Evolutionary conservation across 2,113 vertebrate species (phyloP).

Genomic region (Cyprinodon variegatus): DNA sequence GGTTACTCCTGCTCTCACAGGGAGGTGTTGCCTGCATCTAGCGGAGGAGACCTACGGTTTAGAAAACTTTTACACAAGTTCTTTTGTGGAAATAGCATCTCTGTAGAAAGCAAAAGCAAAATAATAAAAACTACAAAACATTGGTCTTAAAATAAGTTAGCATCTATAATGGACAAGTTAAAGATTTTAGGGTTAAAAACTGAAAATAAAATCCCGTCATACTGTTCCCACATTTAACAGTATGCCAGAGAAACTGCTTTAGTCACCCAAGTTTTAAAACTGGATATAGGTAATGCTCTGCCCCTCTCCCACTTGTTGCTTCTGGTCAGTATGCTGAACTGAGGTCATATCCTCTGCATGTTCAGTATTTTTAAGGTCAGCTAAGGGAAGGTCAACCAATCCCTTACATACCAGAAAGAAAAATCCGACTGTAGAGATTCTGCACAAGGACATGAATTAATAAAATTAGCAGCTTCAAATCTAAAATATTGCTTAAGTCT

Average conservation of each 20-base stretch:
- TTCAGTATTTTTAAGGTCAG: no score
- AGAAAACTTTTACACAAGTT: conserved; percentile 1
- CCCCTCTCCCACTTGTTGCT: background rate
- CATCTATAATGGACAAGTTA: background rate
- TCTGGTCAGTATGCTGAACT: background rate
- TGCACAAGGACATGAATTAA: background rate
- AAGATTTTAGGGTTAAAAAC: background rate
- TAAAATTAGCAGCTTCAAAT: background rate
- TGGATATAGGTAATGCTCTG: background rate
- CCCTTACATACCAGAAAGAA: background rate
- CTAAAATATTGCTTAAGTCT: background rate
- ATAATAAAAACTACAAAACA: background rate
- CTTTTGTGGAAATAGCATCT: background rate
- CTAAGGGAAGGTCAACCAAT: background rate
- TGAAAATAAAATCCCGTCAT: background rate
- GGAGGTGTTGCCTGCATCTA: conserved; percentile 35
- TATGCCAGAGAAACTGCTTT: background rate
- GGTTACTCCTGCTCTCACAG: conserved; percentile 36
- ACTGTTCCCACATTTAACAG: background rate
- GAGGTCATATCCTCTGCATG: no score
- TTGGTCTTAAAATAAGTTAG: background rate
- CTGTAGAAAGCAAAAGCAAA: background rate
- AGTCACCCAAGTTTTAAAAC: background rate
- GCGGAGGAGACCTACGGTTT: conserved; percentile 44
- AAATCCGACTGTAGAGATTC: background rate